phyloP scores from a whole-genome alignment of 2,888 invertebrate genomes.

The Diloba caeruleocephala region DNA sequence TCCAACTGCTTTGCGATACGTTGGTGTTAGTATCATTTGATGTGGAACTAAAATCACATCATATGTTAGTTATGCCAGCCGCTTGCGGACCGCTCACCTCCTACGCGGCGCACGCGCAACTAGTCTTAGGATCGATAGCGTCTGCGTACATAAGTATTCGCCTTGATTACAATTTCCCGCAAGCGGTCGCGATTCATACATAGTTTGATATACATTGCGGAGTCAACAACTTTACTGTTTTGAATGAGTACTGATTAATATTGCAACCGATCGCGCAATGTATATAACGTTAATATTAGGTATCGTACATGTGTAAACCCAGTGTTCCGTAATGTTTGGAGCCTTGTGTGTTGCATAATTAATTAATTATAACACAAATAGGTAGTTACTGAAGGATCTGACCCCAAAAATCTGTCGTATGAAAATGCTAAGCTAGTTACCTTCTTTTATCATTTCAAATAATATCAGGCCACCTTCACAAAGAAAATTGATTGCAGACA shows the following conservation, averaged over 20 bases:
- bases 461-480: no score
- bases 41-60: slow-evolving; percentile 67
- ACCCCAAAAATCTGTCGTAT: slow-evolving; percentile 24
- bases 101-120: slow-evolving; percentile 84
- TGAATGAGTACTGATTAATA: neutral
- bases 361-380: slow-evolving; percentile 28
- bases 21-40: slow-evolving; percentile 49
- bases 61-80: slow-evolving; percentile 47
- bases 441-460: no score
- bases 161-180: slow-evolving; percentile 32
- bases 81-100: slow-evolving; percentile 54
- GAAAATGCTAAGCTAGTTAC: neutral
- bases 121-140: slow-evolving; percentile 56
- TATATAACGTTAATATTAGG: slow-evolving; percentile 4
- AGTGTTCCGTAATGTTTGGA: slow-evolving; percentile 20
- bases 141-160: slow-evolving; percentile 32
- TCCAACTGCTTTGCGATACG: slow-evolving; percentile 42
- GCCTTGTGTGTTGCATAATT: slow-evolving; percentile 39
- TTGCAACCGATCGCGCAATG: slow-evolving; percentile 13
- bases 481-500: no score
- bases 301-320: slow-evolving; percentile 4
- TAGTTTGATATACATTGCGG: slow-evolving; percentile 34
- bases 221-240: neutral
- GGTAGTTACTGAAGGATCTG: slow-evolving; percentile 29
- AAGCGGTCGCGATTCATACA: slow-evolving; percentile 2